Evolutionary conservation across 2,113 vertebrate species (phyloP), one percentile per base, ranked within the genome.

Genomic region (Ctenomys sociabilis): DNA sequence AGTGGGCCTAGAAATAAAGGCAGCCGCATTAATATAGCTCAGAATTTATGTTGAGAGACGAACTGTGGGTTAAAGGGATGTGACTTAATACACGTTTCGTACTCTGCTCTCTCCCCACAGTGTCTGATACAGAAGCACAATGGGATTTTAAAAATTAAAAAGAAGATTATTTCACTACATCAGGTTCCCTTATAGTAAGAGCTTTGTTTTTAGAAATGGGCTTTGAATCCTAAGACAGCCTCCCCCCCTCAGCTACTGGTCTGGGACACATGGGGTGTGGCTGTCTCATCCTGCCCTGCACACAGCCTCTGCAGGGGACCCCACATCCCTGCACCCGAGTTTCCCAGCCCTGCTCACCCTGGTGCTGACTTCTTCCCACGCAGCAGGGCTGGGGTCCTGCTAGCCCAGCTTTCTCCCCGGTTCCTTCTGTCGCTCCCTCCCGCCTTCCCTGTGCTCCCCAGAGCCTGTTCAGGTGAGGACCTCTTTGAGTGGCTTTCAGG

Each of bases 221-320:
- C 37, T 85, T 19, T 52, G 77, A 64, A 32, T 75, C 32, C 88
- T 54, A n/a, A 83, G 40, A 45, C 85, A 78, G 17, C n/a, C n/a
- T n/a, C n/a, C 2, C 3, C 7, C 26, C 21, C 32, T 64, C 12
- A n/a, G 35, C 64, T 28, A 43, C 6, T n/a, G 52, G 32, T 57
- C 16, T 7, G 5, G 78, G 61, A n/a, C 68, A 37, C 35, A 17
- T 21, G 68, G 66, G 30, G 35, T 70, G 35, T 7, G 37, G 68
- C 35, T 70, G 68, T 4, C 68, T 32, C 7, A 7, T 17, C 43
- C 26, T 7, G 26, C 11, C 28, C 9, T 9, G 21, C 11, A 3
- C 0, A 4, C 22, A 11, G 1, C n/a, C 1, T 63, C 13, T 11
- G 37, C 37, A 0, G 1, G 0, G 57, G 57, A 49, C 57, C 37